Base-by-base conservation (phyloP, 2,113 vertebrate species). In the Xiphophorus maculatus region DNA sequence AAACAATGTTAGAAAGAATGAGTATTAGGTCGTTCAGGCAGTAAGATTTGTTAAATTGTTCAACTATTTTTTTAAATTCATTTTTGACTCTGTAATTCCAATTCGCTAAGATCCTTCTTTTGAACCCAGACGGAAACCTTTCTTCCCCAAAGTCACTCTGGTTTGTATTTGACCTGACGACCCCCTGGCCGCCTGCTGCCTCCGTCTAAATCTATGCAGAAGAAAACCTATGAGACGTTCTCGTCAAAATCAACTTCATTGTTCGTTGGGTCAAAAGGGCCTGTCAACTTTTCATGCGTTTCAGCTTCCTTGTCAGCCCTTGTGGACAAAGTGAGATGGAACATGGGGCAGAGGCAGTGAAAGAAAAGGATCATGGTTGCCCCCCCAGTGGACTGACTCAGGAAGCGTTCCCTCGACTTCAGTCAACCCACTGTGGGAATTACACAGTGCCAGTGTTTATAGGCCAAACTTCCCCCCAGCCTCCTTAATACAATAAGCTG, bases 401-500 rank as follows among this genome's bases (percentile, higher is more conserved):
- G 93, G 89, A 93, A 93, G 90, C 84, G 69, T 87, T 90, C 87
- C 86, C 85, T 90, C 81, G 22, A 80, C 83, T 83, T 87, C 79
- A 82, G 27, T 80, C 40, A 35, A 67, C 9, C 74, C 81, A 63
- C 81, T 80, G 88, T 89, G 91, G 89, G 91, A 94, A 91, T 90
- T 82, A 82, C 82, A 90, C 88, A 89, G 83, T 51, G 73, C 78
- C 71, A 33, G 81, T 89, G 89, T 92, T 92, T 91, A 86, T 90
- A 75, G 83, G 82, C 85, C 81, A 67, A 77, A 83, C 88, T 81
- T 85, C 90, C 90, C 90, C 87, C 80, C 74, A 66, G 74, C 66
- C 80, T 76, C 70, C 84, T 86, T 91, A 90, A 93, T 85, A 92
- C 90, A 91, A 93, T 94, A 91, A 92, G 89, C 86, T 90, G 88